Evolutionary conservation across 2,888 invertebrate genomes (phyloP).

Genomic region (Therioaphis trifolii): DNA sequence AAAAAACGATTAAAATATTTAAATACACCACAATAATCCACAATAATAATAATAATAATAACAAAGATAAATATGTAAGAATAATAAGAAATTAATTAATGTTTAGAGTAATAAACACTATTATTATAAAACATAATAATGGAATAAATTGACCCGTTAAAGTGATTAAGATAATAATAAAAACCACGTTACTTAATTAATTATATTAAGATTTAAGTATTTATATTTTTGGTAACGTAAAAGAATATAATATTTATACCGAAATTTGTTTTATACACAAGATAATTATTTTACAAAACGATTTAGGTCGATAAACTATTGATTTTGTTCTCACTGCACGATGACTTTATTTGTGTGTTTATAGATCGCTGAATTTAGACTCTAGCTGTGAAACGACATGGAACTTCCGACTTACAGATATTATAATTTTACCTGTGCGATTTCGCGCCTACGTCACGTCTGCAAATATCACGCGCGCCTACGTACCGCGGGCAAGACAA

Average conservation of each 20-base stretch:
- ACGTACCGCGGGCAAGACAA: no score
- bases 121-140: not conserved
- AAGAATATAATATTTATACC: slow-evolving; percentile 19
- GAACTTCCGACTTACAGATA: no score
- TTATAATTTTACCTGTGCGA: no score
- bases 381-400: no score
- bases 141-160: slow-evolving; percentile 35
- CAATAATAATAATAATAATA: not conserved
- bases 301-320: not conserved
- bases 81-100: not conserved
- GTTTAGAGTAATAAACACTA: not conserved
- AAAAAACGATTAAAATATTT: slow-evolving; percentile 31
- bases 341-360: no score
- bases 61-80: not conserved
- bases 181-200: slow-evolving; percentile 11
- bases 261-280: not conserved
- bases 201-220: slow-evolving; percentile 16
- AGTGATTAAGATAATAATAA: slow-evolving; percentile 14
- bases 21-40: not conserved
- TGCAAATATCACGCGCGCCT: no score
- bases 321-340: no score
- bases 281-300: not conserved
- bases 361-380: no score
- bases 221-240: slow-evolving; percentile 27
- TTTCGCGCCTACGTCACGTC: no score